Base-by-base conservation (phyloP, 2,113 vertebrate genomes). In the Eubucco bourcierii region DNA sequence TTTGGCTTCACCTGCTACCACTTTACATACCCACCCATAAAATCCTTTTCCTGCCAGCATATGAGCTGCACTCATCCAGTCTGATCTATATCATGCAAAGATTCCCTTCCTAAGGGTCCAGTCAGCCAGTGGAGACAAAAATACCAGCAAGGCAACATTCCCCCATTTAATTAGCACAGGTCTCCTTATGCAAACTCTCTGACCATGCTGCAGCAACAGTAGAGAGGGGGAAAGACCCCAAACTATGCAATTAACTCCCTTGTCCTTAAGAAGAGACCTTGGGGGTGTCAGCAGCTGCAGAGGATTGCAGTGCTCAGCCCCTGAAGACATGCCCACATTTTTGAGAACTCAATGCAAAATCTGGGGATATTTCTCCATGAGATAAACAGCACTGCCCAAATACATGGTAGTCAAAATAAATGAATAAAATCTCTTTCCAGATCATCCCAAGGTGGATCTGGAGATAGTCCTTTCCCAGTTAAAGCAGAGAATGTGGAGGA, bases 111-210 rank as follows among this genome's bases (percentile, higher is more conserved):
- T 78, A 41, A 7, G 3, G 33, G 27, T 52, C 58, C 72, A 91
- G 18, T n/a, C 1, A 0, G 28, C 44, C 5, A 4, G 6, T 0
- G 1, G 37, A 63, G 29, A 31, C 19, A 3, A 1, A 33, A 12
- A 29, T 12, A 20, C 10, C 31, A 4, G 31, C 1, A 3, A 79
- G 29, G 1, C n/a, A 46, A 53, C 33, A 3, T 27, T 66, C 24
- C 14, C 61, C 34, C 6, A 2, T 19, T 21, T 12, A 28, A 39
- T 17, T 24, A 53, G 2, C 2, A 2, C 5, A 37, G 8, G 9
- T 6, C 21, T 46, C 18, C 46, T 47, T 47, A 14, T 53, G 6
- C 73, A 47, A 71, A 47, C 12, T 12, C 58, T 72, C 52, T 53
- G 37, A 27, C 7, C 39, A 27, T 0, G 1, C 24, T 24, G 37